Percentiles rank a stretch among this genome's conserved stretches.
Conservation (phyloP, 2,797 vertebrate genomes). For the Enteromius mattozi region DNA sequence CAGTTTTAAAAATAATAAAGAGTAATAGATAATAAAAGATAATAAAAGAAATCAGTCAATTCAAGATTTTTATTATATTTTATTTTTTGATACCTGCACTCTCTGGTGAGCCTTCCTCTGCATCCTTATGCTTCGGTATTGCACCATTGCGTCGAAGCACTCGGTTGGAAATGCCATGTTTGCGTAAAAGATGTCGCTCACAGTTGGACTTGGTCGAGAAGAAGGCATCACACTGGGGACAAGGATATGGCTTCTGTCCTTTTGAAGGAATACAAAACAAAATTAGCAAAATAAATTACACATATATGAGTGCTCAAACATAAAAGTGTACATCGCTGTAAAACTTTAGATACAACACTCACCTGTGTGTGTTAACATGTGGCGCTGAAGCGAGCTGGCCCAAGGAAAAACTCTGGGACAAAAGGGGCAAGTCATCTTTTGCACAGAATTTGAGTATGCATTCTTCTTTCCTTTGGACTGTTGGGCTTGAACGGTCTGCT, state of each 20-base stretch:
- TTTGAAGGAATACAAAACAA: constrained; percentile 36
- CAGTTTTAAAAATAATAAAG: not conserved
- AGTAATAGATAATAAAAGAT: too few species aligned
- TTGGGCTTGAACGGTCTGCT: constrained; percentile 68
- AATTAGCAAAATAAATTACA: constrained; percentile 6
- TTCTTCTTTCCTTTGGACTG: constrained; percentile 88
- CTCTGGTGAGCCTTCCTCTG: constrained; percentile 79
- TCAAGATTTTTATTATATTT: too few species aligned
- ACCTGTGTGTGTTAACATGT: constrained; percentile 96
- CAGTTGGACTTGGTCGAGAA: constrained; percentile 92
- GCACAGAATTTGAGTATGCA: constrained; percentile 88
- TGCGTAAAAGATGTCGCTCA: constrained; percentile 90
- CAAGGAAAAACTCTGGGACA: constrained; percentile 94
- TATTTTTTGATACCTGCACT: constrained; percentile 73
- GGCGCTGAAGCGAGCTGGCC: constrained; percentile 92
- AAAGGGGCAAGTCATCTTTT: constrained; percentile 93
- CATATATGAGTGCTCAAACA: not conserved
- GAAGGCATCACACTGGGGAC: constrained; percentile 84
- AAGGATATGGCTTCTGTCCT: constrained; percentile 90
- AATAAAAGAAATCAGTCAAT: too few species aligned
- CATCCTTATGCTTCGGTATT: constrained; percentile 75
- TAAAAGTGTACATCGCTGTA: not conserved
- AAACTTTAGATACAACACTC: constrained; percentile 59
- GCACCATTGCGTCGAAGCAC: constrained; percentile 82
- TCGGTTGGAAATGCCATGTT: constrained; percentile 83